Evolutionary conservation across 2,113 vertebrate species (phyloP).

Genomic region (Trachemys scripta): DNA sequence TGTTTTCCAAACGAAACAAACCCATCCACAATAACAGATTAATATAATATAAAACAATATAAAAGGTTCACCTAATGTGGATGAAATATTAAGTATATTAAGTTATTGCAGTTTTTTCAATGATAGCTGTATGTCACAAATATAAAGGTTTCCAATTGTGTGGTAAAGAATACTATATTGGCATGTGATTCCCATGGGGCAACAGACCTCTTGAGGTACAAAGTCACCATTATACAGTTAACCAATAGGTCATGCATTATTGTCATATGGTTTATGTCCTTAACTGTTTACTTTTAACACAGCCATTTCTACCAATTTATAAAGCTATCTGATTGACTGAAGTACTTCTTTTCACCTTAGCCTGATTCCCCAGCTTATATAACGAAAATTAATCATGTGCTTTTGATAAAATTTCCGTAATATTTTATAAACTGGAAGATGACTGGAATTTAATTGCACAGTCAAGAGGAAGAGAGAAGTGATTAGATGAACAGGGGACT

Average conservation of each 20-base stretch:
- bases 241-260: background rate
- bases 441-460: background rate
- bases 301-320: background rate
- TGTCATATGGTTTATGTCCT: background rate
- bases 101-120: background rate
- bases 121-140: background rate
- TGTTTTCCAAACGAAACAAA: background rate
- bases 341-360: background rate
- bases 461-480: background rate
- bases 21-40: background rate
- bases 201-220: background rate
- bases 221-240: background rate
- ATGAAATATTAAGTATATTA: fast-evolving
- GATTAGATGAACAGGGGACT: fast-evolving
- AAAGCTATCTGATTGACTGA: background rate
- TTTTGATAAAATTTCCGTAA: background rate
- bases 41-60: background rate
- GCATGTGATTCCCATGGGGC: background rate
- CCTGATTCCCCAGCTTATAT: background rate
- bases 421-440: fast-evolving
- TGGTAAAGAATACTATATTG: background rate
- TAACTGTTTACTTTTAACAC: background rate
- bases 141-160: background rate
- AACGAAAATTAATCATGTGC: background rate
- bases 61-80: background rate